Evolutionary conservation across 2,113 vertebrate genomes (phyloP).

Genomic region (Toxotes jaculatrix): DNA sequence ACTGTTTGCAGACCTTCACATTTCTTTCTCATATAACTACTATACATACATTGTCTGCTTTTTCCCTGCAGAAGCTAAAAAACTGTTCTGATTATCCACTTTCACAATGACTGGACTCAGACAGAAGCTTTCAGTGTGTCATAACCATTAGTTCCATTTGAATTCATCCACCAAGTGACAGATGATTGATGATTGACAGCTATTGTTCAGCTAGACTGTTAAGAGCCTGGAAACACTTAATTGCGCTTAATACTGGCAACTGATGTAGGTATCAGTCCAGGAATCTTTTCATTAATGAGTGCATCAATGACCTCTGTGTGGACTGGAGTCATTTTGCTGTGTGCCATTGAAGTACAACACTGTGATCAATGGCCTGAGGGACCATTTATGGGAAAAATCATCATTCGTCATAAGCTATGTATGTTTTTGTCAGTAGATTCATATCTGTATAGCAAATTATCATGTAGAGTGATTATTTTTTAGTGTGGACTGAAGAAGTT

Average conservation of each 20-base stretch:
- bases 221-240: slow-evolving; percentile 50
- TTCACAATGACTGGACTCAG: slow-evolving; percentile 32
- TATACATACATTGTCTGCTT: not conserved
- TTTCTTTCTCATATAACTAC: not conserved
- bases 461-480: not conserved
- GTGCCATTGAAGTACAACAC: not conserved
- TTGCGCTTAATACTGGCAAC: slow-evolving; percentile 44
- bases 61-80: slow-evolving; percentile 4
- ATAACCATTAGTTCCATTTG: slow-evolving; percentile 59
- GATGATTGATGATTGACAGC: slow-evolving; percentile 57
- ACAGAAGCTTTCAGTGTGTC: slow-evolving; percentile 33
- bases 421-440: not conserved
- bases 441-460: not conserved
- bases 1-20: slow-evolving; percentile 15
- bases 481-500: not conserved
- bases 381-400: not conserved
- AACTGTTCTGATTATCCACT: slow-evolving; percentile 33
- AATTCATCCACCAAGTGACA: slow-evolving; percentile 55
- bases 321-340: slow-evolving; percentile 11
- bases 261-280: slow-evolving; percentile 34
- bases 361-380: not conserved
- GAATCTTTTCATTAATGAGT: slow-evolving; percentile 30
- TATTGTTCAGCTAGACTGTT: slow-evolving; percentile 12
- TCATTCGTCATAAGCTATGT: not conserved
- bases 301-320: slow-evolving; percentile 35